Percentiles rank a stretch among this genome's conserved stretches.
These are phyloP conservation scores for Lethrus apterus DNA, from an alignment of 1,140 invertebrate species.

Conservation along the genomic window DNA sequence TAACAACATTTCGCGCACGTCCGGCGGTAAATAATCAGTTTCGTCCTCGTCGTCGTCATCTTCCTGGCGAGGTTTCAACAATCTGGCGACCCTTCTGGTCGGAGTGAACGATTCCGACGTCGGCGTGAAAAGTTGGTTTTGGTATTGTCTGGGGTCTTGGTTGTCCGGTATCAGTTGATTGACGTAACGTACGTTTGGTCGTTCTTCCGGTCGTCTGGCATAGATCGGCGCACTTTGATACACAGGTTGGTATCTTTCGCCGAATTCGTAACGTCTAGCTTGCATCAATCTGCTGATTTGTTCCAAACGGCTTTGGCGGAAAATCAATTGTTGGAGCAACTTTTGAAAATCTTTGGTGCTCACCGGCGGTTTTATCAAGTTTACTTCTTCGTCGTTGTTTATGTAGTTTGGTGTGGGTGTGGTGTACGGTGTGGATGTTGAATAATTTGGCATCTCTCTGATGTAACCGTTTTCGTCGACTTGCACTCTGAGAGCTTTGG, in stretches of 20 bases:
- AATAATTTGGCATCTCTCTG: slow-evolving; percentile 25
- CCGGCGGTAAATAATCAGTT: slow-evolving; percentile 55
- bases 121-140: slow-evolving; percentile 16
- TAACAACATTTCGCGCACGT: slow-evolving; percentile 58
- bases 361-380: slow-evolving; percentile 43
- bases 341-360: slow-evolving; percentile 51
- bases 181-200: not conserved
- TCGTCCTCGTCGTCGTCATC: slow-evolving; percentile 42
- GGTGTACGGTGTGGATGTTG: slow-evolving; percentile 24
- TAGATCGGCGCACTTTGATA: not conserved
- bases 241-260: not conserved
- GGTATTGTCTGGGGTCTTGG: slow-evolving; percentile 1
- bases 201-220: not conserved
- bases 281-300: slow-evolving; percentile 34
- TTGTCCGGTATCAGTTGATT: not conserved
- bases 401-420: slow-evolving; percentile 34
- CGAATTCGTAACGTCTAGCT: slow-evolving; percentile 6
- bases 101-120: slow-evolving; percentile 13
- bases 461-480: slow-evolving; percentile 37
- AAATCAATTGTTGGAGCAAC: slow-evolving; percentile 48
- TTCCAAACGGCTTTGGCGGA: slow-evolving; percentile 49
- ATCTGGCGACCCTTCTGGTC: slow-evolving; percentile 25
- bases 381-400: slow-evolving; percentile 31
- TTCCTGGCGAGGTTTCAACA: slow-evolving; percentile 19
- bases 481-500: slow-evolving; percentile 21